phyloP scores from a whole-genome alignment of 92 coral and sea anemone species.

The Umimayanthus kanabou region DNA sequence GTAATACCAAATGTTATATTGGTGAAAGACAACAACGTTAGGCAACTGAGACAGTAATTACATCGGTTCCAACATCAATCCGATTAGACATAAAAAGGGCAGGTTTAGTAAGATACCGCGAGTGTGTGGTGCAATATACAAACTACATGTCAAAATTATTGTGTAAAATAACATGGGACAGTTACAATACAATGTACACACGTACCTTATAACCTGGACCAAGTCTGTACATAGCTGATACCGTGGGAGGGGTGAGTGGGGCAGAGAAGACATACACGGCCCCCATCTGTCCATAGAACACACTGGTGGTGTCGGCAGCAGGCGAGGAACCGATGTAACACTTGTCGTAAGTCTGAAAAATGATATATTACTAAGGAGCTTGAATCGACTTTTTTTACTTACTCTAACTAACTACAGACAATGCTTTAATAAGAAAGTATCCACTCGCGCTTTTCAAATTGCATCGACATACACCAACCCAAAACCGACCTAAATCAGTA shows the following conservation, averaged over 20 bases:
- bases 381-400: neutral
- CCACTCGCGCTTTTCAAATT: too few relatives aligned
- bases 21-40: too few relatives aligned
- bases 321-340: slow-evolving; percentile 98
- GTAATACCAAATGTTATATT: too few relatives aligned
- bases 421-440: too few relatives aligned
- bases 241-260: slow-evolving; percentile 72
- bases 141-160: too few relatives aligned
- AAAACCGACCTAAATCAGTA: too few relatives aligned
- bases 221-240: slow-evolving; percentile 87
- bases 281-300: slow-evolving; percentile 95
- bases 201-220: slow-evolving; percentile 97
- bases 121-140: too few relatives aligned
- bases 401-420: too few relatives aligned
- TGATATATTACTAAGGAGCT: too few relatives aligned
- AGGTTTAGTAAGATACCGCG: neutral
- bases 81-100: neutral
- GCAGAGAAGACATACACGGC: slow-evolving; percentile 95
- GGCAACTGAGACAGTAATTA: too few relatives aligned
- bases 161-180: too few relatives aligned
- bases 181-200: neutral
- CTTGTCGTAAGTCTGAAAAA: slow-evolving; percentile 90
- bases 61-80: neutral
- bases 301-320: slow-evolving; percentile 85
- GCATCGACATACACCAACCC: too few relatives aligned